Evolutionary conservation across 2,113 vertebrate genomes (phyloP), one percentile per base, ranked within the genome.

Genomic region (Hippolais icterina): DNA sequence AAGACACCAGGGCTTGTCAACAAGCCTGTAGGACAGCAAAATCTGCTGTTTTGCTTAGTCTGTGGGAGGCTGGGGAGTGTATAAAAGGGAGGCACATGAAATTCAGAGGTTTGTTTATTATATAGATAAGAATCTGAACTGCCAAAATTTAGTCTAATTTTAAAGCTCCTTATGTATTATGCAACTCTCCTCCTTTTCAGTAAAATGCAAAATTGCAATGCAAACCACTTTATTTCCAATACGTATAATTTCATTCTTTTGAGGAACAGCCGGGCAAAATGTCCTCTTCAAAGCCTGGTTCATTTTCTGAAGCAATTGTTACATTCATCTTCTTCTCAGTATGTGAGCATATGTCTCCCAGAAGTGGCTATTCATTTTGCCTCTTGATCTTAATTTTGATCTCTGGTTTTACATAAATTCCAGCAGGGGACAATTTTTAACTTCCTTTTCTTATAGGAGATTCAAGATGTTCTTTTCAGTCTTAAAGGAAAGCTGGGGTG

Each of bases 141-240:
- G 87, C 63, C 68, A 77, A 94, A 91, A 15, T 80, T 86, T 41
- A 66, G 90, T 92, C 94, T 90, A 90, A 83, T 96, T 96, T 94
- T 96, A 83, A 94, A 93, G 33, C 39, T 92, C 27, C 44, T 92
- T 79, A 80, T 79, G 54, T 54, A 56, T 92, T 93, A 94, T 92
- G 90, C 69, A 95, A 72, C 78, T 75, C 70, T 61, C 21, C 29
- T 80, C 35, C 46, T 85, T 93, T 90, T 85, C 85, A 83, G 44
- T 77, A 35, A 79, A 88, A 91, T 44, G 29, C 29, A 47, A 83
- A 77, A 74, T 74, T 70, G 59, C 59, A 81, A 25, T 64, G 82
- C 39, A 80, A 91, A 29, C 39, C 37, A 57, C 63, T 76, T 69
- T 25, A 59, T 92, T 91, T 87, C 37, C 37, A 42, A 21, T 22